A percentile compares a stretch with the other conserved stretches of the same genome.
These are phyloP conservation scores for Drosophila dunni DNA, from an alignment of 1,140 invertebrate species.

Conservation along the genomic window DNA sequence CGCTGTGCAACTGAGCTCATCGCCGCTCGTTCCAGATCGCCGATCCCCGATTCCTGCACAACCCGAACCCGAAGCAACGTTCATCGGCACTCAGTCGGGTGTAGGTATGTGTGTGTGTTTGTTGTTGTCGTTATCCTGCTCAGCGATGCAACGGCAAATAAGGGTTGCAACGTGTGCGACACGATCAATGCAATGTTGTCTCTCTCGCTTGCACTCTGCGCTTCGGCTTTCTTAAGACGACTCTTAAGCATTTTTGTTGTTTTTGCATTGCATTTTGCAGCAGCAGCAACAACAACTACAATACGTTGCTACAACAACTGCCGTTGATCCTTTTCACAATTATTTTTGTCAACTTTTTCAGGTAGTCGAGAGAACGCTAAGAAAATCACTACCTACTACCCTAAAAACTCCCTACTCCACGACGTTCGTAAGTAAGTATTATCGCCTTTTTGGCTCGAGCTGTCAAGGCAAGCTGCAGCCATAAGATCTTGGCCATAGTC, in stretches of 20 bases:
- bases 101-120: not conserved
- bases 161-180: constrained; percentile 63
- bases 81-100: not conserved
- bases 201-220: constrained; percentile 6
- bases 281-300: constrained; percentile 60
- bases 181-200: constrained; percentile 38
- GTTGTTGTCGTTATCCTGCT: constrained; percentile 64
- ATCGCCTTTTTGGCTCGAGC: constrained; percentile 49
- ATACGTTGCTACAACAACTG: constrained; percentile 58
- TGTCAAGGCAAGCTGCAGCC: constrained; percentile 46
- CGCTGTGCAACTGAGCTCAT: constrained; percentile 76
- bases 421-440: not conserved
- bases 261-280: constrained; percentile 72
- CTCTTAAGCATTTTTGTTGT: constrained; percentile 35
- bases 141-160: constrained; percentile 56
- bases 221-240: constrained; percentile 55
- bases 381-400: constrained; percentile 65
- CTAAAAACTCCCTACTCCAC: constrained; percentile 3
- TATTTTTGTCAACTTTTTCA: constrained; percentile 78
- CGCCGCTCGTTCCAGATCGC: constrained; percentile 72
- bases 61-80: constrained; percentile 19
- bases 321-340: constrained; percentile 70
- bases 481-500: not conserved
- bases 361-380: constrained; percentile 47
- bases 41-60: constrained; percentile 55